These are phyloP conservation scores for Heterotis niloticus DNA, from an alignment of 2,113 vertebrate species.

Conservation along the genomic window DNA sequence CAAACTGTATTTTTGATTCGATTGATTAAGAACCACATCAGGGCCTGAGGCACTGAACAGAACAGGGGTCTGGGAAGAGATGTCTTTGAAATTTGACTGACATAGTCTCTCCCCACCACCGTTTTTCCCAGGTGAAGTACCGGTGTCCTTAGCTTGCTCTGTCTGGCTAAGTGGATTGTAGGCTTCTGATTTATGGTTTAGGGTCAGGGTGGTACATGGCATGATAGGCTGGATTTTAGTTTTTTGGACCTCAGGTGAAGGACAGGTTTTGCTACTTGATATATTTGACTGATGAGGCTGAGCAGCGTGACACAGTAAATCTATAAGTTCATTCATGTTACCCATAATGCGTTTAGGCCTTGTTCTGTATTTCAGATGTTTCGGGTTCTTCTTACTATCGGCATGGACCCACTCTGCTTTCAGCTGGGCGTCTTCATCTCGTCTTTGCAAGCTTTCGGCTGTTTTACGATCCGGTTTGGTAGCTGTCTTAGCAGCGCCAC, in stretches of 20 bases:
- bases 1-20: neutral
- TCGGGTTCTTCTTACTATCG: slow-evolving; percentile 22
- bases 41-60: no score
- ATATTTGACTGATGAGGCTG: slow-evolving; percentile 33
- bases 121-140: neutral
- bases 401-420: slow-evolving; percentile 17
- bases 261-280: slow-evolving; percentile 23
- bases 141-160: no score
- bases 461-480: neutral
- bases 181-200: slow-evolving; percentile 16
- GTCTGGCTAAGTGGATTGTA: slow-evolving; percentile 6
- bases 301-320: neutral
- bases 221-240: slow-evolving; percentile 25
- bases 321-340: slow-evolving; percentile 24
- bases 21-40: neutral
- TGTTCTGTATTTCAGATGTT: slow-evolving; percentile 28
- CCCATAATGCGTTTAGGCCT: slow-evolving; percentile 27
- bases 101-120: neutral
- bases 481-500: neutral
- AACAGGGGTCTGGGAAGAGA: neutral
- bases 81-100: neutral
- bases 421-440: neutral
- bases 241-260: neutral
- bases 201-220: slow-evolving; percentile 25
- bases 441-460: neutral